phyloP scores from a whole-genome alignment of 2,113 vertebrate species.

The Galemys pyrenaicus region DNA sequence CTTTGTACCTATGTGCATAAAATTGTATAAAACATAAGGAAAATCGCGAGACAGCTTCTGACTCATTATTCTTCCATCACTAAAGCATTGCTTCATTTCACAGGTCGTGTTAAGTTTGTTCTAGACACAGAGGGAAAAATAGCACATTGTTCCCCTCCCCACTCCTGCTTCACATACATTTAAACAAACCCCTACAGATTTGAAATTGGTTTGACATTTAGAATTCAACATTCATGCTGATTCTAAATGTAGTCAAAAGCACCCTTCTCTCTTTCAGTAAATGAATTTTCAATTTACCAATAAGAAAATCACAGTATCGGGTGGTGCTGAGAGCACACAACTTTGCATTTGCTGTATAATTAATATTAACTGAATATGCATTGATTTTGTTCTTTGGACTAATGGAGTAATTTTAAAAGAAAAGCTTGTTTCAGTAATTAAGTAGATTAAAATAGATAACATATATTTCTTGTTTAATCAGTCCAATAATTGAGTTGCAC shows the following conservation, averaged over 20 bases:
- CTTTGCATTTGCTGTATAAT: slow-evolving; percentile 57
- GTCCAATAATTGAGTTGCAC: slow-evolving; percentile 74
- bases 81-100: not conserved
- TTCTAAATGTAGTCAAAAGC: not conserved
- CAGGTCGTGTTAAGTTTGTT: not conserved
- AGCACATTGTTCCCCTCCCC: accelerated
- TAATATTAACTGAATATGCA: slow-evolving; percentile 73
- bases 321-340: slow-evolving; percentile 12
- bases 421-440: slow-evolving; percentile 70
- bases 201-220: slow-evolving; percentile 58
- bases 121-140: not conserved
- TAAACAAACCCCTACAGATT: not conserved
- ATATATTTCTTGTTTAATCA: slow-evolving; percentile 75
- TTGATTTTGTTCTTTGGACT: slow-evolving; percentile 72
- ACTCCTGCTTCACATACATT: not conserved
- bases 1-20: not conserved
- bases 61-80: not conserved
- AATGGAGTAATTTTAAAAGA: slow-evolving; percentile 73
- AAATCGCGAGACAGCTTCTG: not conserved
- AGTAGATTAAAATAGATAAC: slow-evolving; percentile 76
- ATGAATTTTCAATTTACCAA: slow-evolving; percentile 64
- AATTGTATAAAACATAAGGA: not conserved
- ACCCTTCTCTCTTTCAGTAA: slow-evolving; percentile 6
- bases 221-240: not conserved
- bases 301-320: slow-evolving; percentile 46